Conservation (phyloP, 2,113 vertebrate genomes). For the Notarius lentiginosus region DNA sequence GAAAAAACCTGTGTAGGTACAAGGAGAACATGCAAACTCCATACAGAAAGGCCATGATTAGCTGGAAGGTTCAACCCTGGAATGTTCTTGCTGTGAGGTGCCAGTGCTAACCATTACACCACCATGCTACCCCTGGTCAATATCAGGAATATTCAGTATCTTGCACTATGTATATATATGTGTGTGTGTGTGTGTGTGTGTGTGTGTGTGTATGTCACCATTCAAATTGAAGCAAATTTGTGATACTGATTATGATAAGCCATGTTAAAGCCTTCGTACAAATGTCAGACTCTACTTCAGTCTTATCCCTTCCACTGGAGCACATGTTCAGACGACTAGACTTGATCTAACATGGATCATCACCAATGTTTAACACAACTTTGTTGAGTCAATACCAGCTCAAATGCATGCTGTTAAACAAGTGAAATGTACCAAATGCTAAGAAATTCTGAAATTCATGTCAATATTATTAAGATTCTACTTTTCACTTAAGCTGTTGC, state of each 20-base stretch:
- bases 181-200: too few relatives aligned
- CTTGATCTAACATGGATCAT: background rate
- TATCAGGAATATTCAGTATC: background rate
- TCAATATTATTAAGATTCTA: background rate
- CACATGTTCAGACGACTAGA: background rate
- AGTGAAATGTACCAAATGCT: background rate
- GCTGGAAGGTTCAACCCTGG: too few relatives aligned
- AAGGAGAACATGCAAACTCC: too few relatives aligned
- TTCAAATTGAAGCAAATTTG: background rate
- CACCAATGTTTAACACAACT: background rate
- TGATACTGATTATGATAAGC: background rate
- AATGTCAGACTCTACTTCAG: background rate
- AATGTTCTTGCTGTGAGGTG: too few relatives aligned
- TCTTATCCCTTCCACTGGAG: too few relatives aligned
- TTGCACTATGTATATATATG: background rate
- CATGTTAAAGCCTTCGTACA: background rate
- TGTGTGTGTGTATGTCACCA: background rate
- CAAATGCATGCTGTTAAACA: background rate
- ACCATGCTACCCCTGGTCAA: background rate
- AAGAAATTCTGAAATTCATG: background rate
- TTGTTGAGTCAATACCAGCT: background rate
- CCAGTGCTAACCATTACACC: too few relatives aligned
- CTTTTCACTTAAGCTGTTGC: background rate
- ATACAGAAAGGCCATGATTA: too few relatives aligned
- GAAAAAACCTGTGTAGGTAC: too few relatives aligned